phyloP scores from a whole-genome alignment of 2,113 vertebrate species.

The Sterrhoptilus dennistouni region DNA sequence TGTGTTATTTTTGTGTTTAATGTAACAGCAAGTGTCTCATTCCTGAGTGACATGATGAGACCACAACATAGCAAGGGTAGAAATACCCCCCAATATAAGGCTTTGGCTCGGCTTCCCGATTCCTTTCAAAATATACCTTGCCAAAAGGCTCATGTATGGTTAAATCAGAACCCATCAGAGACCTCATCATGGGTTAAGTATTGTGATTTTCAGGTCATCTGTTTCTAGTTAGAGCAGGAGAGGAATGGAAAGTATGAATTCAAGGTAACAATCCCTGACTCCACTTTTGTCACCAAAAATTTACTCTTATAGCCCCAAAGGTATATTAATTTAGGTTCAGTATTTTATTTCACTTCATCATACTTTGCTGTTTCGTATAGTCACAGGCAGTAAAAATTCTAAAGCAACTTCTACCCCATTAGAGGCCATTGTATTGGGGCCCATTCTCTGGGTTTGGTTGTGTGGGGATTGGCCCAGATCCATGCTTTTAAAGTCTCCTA shows the following conservation, averaged over 20 bases:
- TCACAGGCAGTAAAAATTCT: not conserved
- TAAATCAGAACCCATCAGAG: conserved; percentile 54
- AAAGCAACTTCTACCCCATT: not conserved
- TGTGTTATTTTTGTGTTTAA: conserved; percentile 62
- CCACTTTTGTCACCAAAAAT: not conserved
- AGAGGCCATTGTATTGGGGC: not conserved
- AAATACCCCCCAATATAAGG: conserved; percentile 46
- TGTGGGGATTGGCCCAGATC: not conserved
- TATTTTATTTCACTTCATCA: not conserved
- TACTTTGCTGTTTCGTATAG: not conserved
- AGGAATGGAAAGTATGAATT: not conserved
- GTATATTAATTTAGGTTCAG: not conserved
- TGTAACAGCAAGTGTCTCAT: conserved; percentile 63
- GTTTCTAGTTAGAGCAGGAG: not conserved
- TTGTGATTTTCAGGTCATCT: not conserved
- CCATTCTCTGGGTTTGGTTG: not conserved
- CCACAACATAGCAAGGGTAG: conserved; percentile 43
- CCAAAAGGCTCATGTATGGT: conserved; percentile 32
- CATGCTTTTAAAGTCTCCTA: not conserved
- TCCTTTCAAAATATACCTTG: conserved; percentile 41
- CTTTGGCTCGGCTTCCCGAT: conserved; percentile 34
- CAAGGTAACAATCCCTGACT: not conserved
- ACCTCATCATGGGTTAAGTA: not conserved
- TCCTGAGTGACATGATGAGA: conserved; percentile 67
- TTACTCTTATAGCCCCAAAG: not conserved